Conservation (phyloP, 2,113 vertebrate species). For the Laticauda colubrina region DNA sequence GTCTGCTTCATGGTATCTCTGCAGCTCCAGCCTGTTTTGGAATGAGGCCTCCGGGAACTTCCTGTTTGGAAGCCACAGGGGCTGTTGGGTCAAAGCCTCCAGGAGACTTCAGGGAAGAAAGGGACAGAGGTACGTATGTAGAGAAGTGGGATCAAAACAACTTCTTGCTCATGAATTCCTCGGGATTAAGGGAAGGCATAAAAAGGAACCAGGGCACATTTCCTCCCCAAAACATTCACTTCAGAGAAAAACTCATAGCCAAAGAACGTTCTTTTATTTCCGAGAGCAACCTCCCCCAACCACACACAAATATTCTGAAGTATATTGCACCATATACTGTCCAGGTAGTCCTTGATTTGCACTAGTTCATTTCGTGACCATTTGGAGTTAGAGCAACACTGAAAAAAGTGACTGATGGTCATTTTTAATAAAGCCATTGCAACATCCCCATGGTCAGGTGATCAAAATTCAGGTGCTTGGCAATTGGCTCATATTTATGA, state of each 20-base stretch:
- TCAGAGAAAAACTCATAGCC: not conserved
- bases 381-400: too few relatives aligned
- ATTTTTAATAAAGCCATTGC: too few relatives aligned
- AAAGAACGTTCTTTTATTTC: not conserved
- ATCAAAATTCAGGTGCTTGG: too few relatives aligned
- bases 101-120: not conserved
- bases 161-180: not conserved
- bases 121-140: not conserved
- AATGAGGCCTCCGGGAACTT: not conserved
- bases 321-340: not conserved
- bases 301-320: not conserved
- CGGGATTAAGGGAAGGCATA: not conserved
- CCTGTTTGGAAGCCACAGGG: not conserved
- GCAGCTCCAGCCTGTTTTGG: not conserved
- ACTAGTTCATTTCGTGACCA: too few relatives aligned
- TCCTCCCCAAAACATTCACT: not conserved
- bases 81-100: not conserved
- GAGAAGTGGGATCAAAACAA: not conserved
- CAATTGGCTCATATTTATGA: too few relatives aligned
- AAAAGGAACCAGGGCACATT: not conserved
- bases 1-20: not conserved
- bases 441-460: too few relatives aligned
- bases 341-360: too few relatives aligned
- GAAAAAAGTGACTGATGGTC: too few relatives aligned
- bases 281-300: not conserved